Evolutionary conservation across 2,797 vertebrate genomes (phyloP), one percentile per base, ranked within the genome.

Genomic region (Myripristis jacobus): DNA sequence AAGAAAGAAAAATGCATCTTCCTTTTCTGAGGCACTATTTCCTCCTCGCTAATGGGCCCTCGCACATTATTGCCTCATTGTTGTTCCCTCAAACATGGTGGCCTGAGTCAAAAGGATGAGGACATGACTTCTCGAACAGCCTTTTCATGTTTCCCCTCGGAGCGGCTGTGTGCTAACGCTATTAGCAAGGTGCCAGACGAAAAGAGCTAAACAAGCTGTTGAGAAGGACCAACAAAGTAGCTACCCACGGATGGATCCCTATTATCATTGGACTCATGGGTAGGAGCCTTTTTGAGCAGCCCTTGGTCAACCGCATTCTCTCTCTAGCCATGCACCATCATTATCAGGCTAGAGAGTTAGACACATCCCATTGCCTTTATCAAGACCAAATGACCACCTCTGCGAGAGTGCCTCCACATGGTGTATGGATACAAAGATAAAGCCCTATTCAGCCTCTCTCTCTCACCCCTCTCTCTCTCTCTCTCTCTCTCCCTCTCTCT

Each of bases 301-400:
- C 61, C 75, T 66, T 73, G 65, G 71, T 75, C 78, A 84, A 87
- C 85, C 59, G 60, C 38, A 64, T 60, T 80, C 58, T 66, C 48
- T 77, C 72, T 66, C 62, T 38, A 74, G 52, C 47, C 1, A 3
- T 59, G 66, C 57, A 77, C 75, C 75, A 69, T 87, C 84, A 86
- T 91, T 82, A 85, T 65, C 60, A 61, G 72, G 73, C 44, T 70
- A 64, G 54, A 68, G 60, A 63, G 43, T 47, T 63, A 21, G 25
- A 51, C 60, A 38, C 58, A 65, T 62, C 13, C 19, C 54, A 50
- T 9, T 38, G 52, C 36, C 57, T 73, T 77, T 75, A 75, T 27
- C 27, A 21, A 63, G 31, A 31, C 46, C 58, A 29, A 56, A 38
- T 6, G 43, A 58, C 51, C 62, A 56, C 77, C 68, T 76, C 67